These are phyloP conservation scores for Spodoptera exigua DNA, from an alignment of 2,888 invertebrate genomes.

Conservation along the genomic window DNA sequence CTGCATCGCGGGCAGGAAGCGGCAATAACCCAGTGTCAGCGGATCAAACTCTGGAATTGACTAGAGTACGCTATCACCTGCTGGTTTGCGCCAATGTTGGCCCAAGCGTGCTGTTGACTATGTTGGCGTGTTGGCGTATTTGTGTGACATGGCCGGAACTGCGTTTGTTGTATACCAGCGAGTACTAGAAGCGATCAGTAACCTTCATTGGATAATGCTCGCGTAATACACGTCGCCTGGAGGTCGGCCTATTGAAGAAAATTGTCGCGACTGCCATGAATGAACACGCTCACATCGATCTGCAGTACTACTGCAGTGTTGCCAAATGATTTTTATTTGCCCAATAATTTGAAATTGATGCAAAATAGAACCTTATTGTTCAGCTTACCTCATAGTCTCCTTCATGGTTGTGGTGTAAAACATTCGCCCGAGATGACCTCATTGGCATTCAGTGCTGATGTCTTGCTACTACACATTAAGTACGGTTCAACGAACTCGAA, in stretches of 20 bases:
- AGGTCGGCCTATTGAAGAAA: slow-evolving; percentile 50
- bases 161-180: slow-evolving; percentile 54
- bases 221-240: slow-evolving; percentile 52
- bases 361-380: slow-evolving; percentile 2
- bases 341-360: no score
- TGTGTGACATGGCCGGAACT: slow-evolving; percentile 37
- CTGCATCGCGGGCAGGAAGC: slow-evolving; percentile 68
- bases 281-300: slow-evolving; percentile 40
- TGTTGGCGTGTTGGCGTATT: slow-evolving; percentile 43
- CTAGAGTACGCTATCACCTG: slow-evolving; percentile 66
- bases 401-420: slow-evolving; percentile 20
- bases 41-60: slow-evolving; percentile 69
- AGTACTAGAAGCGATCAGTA: slow-evolving; percentile 63
- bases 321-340: no score
- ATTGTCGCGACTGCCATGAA: slow-evolving; percentile 42
- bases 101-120: slow-evolving; percentile 46
- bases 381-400: slow-evolving; percentile 13
- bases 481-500: slow-evolving; percentile 35
- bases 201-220: slow-evolving; percentile 62
- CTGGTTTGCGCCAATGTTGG: slow-evolving; percentile 51
- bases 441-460: slow-evolving; percentile 33
- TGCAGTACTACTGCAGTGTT: no score
- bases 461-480: slow-evolving; percentile 11
- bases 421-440: slow-evolving; percentile 25
- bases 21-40: slow-evolving; percentile 72